A percentile compares a stretch with the other conserved stretches of the same genome.
Evolutionary conservation across 2,113 vertebrate species (phyloP).

Genomic region (Formicarius rufipectus): DNA sequence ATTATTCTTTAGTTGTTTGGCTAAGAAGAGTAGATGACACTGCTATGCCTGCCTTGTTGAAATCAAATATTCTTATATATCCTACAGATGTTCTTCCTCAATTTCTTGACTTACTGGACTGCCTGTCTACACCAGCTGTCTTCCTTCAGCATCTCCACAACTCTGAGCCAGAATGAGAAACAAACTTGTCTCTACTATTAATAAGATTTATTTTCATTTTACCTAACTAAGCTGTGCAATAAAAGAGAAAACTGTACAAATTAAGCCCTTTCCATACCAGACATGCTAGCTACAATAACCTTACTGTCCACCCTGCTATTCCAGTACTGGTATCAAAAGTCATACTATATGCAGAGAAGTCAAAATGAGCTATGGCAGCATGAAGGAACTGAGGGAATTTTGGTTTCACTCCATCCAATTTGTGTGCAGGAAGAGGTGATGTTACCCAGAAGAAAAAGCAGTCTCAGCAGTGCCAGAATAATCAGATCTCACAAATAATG

Average conservation of each 20-base stretch:
- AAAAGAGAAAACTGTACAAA: not conserved
- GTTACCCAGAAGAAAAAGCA: constrained; percentile 23
- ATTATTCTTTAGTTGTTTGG: constrained; percentile 10
- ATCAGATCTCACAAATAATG: not conserved
- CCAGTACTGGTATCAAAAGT: not conserved
- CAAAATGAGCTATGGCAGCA: not conserved
- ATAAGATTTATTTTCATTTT: constrained; percentile 32
- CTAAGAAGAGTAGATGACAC: not conserved
- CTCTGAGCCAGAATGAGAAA: not conserved
- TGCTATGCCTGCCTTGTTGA: not conserved
- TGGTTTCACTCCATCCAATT: not conserved
- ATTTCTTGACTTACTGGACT: not conserved
- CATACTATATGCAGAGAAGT: not conserved
- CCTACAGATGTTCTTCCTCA: constrained; percentile 48
- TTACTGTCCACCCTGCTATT: not conserved
- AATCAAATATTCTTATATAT: constrained; percentile 3
- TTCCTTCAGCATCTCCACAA: constrained; percentile 15
- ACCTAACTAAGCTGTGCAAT: not conserved
- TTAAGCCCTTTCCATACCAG: not conserved
- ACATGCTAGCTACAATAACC: not conserved
- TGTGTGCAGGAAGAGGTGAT: not conserved
- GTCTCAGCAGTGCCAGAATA: constrained; percentile 20
- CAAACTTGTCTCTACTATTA: constrained; percentile 11
- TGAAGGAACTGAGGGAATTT: not conserved
- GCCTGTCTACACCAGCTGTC: constrained; percentile 19